Base-by-base conservation (phyloP, 2,888 invertebrate species). In the Hypolimnas misippus region DNA sequence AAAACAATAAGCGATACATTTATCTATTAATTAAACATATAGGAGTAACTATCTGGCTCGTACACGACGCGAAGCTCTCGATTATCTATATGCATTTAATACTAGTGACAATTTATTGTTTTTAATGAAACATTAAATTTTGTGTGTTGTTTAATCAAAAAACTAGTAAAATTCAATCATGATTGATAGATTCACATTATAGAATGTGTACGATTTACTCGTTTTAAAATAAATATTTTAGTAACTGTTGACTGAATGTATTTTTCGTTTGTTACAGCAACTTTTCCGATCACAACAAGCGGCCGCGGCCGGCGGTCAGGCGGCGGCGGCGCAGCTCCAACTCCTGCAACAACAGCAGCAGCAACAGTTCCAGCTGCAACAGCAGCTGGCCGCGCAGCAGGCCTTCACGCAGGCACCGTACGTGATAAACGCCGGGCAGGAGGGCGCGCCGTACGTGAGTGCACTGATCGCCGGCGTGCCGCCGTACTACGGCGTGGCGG, bases 401-500 rank as follows among this genome's bases (percentile, higher is more conserved):
- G 95, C 95, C 35, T 96, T 96, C 78, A 95, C 96, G 62, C 95
- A 97, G 79, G 95, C 97, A 51, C 96, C 97, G 58, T 98, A 97
- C 83, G 96, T 97, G 77, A 96, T 97, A 76, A 97, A 97, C 87
- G 95, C 97, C 56, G 92, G 92, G 1, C 91, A 91, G 71, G 91
- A 92, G 78, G 91, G 91, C 63, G 87, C 94, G 70, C 98, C 97
- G 31, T 98, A 98, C 87, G 96, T 97, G 78, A 94, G 95, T 77
- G 95, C 96, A 63, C 93, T 97, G 79, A 95, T 97, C 79, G 95
- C 94, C 86, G 93, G 96, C 85, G 94, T 98, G 76, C 97, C 97
- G 57, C 98, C 97, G 78, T 98, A 98, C 93, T 98, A 98, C 87
- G 96, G 97, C 62, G 96, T 98, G 71, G 96, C 95, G 54, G 95